Base-by-base conservation (phyloP, 2,113 vertebrate species). In the Promerops cafer region DNA sequence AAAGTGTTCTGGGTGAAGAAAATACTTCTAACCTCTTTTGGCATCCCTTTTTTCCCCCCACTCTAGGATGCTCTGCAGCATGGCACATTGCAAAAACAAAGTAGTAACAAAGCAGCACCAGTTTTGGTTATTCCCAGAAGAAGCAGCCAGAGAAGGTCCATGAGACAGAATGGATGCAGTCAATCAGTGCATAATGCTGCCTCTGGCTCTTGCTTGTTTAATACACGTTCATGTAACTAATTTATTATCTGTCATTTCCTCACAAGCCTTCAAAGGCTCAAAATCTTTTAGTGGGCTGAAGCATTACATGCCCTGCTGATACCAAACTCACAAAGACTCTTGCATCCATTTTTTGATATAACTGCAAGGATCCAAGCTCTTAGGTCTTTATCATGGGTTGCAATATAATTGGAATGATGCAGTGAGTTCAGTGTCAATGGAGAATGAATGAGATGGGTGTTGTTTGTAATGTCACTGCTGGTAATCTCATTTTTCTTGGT, bases 201-300 rank as follows among this genome's bases (percentile, higher is more conserved):
- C 72, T 87, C 57, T 68, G 44, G 11, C 83, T 90, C 80, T 54
- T 76, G 17, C 22, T 87, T 84, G 30, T 49, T 75, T 91, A 76
- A 80, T 26, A 53, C 68, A 70, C 50, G 88, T 76, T 60, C 39
- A 47, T 66, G 28, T 54, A 77, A 66, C 69, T 86, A 75, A 50
- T 86, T 83, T 94, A 77, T 53, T 76, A 61, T 90, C 77, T 87
- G 17, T 49, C 45, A 65, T 92, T 95, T 96, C 28, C 40, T 93
- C 69, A 83, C 28, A 86, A 88, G 11, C 16, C 27, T 81, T 95
- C 53, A 72, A n/a, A 66, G 23, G 26, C n/a, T 87, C 81, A 59
- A 83, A 77, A 54, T 44, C 33, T 83, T 81, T 81, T 56, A 92
- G 57, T 31, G n/a, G 26, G 4, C 15, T 91, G 61, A 91, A 90